phyloP scores from a whole-genome alignment of 2,113 vertebrate species.

The Numida meleagris region DNA sequence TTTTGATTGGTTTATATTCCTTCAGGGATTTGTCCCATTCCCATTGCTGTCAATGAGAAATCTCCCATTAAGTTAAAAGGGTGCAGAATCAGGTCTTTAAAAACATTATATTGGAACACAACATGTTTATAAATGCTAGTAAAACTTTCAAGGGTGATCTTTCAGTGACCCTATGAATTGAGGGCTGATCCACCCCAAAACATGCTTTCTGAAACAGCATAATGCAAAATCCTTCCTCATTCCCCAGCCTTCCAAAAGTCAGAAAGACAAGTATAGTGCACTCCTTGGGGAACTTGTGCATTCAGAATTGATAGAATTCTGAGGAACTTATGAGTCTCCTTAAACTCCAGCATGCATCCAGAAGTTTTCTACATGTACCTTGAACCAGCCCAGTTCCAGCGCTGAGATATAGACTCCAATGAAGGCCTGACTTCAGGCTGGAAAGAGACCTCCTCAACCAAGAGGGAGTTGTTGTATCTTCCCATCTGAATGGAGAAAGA shows the following conservation, averaged over 20 bases:
- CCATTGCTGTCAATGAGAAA: background rate
- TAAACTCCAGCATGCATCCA: background rate
- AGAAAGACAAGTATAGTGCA: background rate
- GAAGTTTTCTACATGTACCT: background rate
- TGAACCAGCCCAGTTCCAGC: accelerated
- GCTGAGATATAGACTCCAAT: background rate
- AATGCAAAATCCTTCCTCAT: background rate
- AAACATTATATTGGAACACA: background rate
- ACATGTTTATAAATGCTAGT: background rate
- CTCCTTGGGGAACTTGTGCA: background rate
- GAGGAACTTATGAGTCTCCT: background rate
- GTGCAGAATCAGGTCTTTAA: background rate
- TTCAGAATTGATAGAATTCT: background rate
- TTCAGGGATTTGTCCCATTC: background rate
- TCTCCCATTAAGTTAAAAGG: background rate
- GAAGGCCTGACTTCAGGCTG: background rate
- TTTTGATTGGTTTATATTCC: background rate
- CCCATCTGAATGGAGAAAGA: background rate
- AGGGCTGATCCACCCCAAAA: background rate
- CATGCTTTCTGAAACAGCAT: background rate
- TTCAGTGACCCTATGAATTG: background rate
- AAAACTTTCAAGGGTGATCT: background rate
- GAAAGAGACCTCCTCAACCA: accelerated
- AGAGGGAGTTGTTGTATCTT: background rate
- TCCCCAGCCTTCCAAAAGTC: background rate